A percentile compares a stretch with the other conserved stretches of the same genome.
Conservation (phyloP, 2,888 invertebrate species). For the Laspeyria flexula region DNA sequence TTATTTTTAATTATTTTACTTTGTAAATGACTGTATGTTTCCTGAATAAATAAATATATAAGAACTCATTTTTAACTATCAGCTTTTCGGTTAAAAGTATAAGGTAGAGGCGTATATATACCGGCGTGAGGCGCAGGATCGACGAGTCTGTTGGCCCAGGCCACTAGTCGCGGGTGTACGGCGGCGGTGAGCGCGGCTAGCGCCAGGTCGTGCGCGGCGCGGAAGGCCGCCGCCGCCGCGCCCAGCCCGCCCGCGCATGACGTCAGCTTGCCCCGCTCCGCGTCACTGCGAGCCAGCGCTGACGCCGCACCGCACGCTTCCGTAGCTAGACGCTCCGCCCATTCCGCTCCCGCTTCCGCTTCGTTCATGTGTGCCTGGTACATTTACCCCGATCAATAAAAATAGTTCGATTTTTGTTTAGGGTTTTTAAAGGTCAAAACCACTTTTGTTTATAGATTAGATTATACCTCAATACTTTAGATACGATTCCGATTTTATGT, state of each 20-base stretch:
- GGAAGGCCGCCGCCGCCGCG: slow-evolving; percentile 66
- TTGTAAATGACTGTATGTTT: no score
- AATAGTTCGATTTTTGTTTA: no score
- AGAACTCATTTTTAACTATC: no score
- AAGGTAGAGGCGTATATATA: no score
- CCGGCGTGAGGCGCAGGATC: slow-evolving; percentile 52
- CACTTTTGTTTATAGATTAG: no score
- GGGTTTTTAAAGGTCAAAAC: no score
- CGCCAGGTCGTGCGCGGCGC: slow-evolving; percentile 62
- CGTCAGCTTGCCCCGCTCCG: slow-evolving; percentile 65
- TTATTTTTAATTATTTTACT: no score
- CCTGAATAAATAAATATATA: no score
- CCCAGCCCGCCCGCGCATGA: slow-evolving; percentile 71
- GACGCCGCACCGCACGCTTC: slow-evolving; percentile 91
- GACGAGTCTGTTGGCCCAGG: slow-evolving; percentile 65
- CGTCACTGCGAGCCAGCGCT: slow-evolving; percentile 82
- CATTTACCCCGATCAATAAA: no score
- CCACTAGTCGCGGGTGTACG: slow-evolving; percentile 51
- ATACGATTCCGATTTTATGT: no score
- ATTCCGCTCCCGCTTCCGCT: slow-evolving; percentile 96
- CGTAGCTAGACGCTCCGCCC: slow-evolving; percentile 93
- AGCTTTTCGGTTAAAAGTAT: no score
- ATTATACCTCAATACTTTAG: no score
- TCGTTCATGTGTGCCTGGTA: slow-evolving; percentile 93
- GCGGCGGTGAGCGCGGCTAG: slow-evolving; percentile 60